Evolutionary conservation across 1,140 invertebrate genomes (phyloP).

Genomic region (Stegodyphus dumicola): DNA sequence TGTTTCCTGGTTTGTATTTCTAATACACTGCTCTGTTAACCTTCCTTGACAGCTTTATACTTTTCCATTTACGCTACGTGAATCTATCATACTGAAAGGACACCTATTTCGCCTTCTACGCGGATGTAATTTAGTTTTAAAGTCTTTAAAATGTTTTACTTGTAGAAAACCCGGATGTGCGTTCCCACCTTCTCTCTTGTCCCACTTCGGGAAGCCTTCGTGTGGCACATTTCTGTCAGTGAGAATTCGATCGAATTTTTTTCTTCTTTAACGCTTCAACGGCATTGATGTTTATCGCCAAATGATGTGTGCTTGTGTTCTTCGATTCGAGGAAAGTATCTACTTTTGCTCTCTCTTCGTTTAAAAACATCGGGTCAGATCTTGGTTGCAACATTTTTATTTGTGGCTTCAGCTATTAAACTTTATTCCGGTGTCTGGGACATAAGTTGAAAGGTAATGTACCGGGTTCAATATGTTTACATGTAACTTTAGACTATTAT

Average conservation of each 20-base stretch:
- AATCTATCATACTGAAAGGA: no score
- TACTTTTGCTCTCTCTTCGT: conserved; percentile 18
- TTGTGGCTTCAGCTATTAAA: not conserved
- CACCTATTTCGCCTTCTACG: no score
- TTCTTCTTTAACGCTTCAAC: conserved; percentile 20
- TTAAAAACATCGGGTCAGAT: not conserved
- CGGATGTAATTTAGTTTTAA: no score
- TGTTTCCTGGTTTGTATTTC: no score
- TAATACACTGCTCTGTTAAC: no score
- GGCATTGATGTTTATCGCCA: conserved; percentile 33
- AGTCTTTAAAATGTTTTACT: not conserved
- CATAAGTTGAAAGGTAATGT: not conserved
- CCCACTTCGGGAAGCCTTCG: conserved; percentile 31
- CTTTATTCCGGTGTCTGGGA: not conserved
- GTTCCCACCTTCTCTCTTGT: conserved; percentile 27
- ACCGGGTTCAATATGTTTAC: no score
- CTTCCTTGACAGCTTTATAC: no score
- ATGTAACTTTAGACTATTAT: no score
- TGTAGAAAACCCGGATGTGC: conserved; percentile 35
- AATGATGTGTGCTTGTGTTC: not conserved
- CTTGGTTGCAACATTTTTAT: not conserved
- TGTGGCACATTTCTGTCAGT: conserved; percentile 49
- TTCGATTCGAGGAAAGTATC: conserved; percentile 43
- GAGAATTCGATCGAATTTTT: conserved; percentile 12
- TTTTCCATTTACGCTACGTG: no score